Conservation (phyloP, 1,140 invertebrate species). For the Ostrea denselamellosa region DNA sequence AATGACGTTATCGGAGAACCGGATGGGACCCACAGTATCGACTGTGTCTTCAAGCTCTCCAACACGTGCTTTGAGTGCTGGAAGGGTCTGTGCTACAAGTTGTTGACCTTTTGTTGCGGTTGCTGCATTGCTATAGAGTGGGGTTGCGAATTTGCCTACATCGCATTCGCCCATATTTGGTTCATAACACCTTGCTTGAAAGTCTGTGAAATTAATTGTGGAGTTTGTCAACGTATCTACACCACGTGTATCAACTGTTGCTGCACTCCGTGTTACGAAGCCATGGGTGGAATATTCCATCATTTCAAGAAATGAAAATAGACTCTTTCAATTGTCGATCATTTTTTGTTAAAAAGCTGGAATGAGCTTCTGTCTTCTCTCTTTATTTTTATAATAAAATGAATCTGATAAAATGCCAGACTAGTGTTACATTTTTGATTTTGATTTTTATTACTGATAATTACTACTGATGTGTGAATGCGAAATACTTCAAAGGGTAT, state of each 20-base stretch:
- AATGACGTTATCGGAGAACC: slow-evolving; percentile 89
- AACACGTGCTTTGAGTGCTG: slow-evolving; percentile 84
- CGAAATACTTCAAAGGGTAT: no score
- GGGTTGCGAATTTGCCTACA: slow-evolving; percentile 86
- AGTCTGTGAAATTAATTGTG: slow-evolving; percentile 81
- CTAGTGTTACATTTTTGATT: no score
- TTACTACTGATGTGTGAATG: no score
- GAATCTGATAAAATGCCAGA: no score
- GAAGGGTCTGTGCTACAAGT: slow-evolving; percentile 85
- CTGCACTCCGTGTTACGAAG: slow-evolving; percentile 46
- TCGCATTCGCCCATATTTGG: slow-evolving; percentile 83
- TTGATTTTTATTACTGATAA: no score
- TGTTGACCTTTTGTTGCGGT: slow-evolving; percentile 85
- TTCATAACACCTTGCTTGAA: slow-evolving; percentile 72
- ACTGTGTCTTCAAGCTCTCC: slow-evolving; percentile 87
- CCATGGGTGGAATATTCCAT: not conserved
- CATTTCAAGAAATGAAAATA: not conserved
- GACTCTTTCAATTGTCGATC: no score
- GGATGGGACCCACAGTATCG: slow-evolving; percentile 85
- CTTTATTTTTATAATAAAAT: no score
- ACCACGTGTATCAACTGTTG: slow-evolving; percentile 82
- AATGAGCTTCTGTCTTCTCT: no score
- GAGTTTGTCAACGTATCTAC: slow-evolving; percentile 82
- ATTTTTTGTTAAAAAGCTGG: no score
- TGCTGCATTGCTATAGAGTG: slow-evolving; percentile 84